Percentiles rank a stretch among this genome's conserved stretches.
These are phyloP conservation scores for Cephus pygmeus DNA, from an alignment of 2,888 invertebrate genomes.

Conservation along the genomic window DNA sequence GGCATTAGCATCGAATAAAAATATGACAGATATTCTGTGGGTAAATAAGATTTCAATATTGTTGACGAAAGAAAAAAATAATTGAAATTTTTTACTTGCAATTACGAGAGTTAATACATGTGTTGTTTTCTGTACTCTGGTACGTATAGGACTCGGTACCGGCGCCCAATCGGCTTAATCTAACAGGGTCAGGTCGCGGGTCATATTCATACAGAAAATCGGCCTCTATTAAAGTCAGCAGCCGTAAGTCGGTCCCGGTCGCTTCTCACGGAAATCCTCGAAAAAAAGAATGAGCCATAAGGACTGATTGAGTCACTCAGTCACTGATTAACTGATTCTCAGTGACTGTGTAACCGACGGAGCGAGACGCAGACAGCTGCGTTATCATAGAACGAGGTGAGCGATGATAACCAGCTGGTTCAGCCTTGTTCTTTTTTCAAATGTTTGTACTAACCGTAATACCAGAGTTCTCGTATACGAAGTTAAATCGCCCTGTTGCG, in stretches of 20 bases:
- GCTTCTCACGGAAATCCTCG: constrained; percentile 3
- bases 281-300: not conserved
- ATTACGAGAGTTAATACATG: constrained; percentile 19
- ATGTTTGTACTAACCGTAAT: not conserved
- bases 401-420: not conserved
- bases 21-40: not conserved
- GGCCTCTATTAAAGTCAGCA: constrained; percentile 20
- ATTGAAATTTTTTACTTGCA: not conserved
- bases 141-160: constrained; percentile 11
- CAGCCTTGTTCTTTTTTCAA: not conserved
- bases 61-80: not conserved
- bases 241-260: not conserved
- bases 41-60: not conserved
- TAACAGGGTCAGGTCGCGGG: constrained; percentile 37
- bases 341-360: not conserved
- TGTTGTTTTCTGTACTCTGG: constrained; percentile 12
- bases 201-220: constrained; percentile 45
- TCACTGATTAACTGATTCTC: not conserved
- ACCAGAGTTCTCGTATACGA: not conserved
- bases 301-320: not conserved
- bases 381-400: not conserved
- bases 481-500: not conserved
- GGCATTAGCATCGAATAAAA: not conserved
- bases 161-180: constrained; percentile 40
- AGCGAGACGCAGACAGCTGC: not conserved